Base-by-base conservation (phyloP, 2,888 invertebrate species). In the Tetrapedia diversipes region DNA sequence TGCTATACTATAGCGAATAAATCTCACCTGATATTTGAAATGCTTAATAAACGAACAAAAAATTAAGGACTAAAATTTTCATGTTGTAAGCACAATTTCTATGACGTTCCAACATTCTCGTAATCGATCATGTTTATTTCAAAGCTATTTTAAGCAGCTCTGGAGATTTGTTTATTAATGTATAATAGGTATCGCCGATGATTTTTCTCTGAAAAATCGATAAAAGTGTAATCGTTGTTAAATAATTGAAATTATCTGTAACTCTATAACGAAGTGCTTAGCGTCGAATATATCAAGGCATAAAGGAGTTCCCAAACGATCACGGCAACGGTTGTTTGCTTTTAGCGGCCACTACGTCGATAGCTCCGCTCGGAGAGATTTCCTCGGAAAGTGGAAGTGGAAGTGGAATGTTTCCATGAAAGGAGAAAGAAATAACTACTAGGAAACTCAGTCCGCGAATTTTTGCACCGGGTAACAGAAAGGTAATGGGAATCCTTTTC, bases 291-390 rank as follows among this genome's bases (percentile, higher is more conserved):
- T 47, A 54, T 47, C 54, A 19, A 59, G 32, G 19, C 39, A 41
- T 45, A 59, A 72, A 59, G 19, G 39, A 47, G 19, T 34, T 51
- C 37, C n/a, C 29, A 32, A 74, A 73, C 57, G 73, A 72, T 64
- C 43, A 39, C 19, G 8, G 19, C 74, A 41, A 57, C 45, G 64
- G 73, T 59, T 74, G 64, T 74, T 74, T 72, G 74, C 74, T 73
- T 74, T 74, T 74, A 74, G 51, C 74, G 16, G 73, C 24, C 24
- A 45, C 63, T 49, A 45, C 34, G 49, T 45, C 32, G 73, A 72
- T 72, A 72, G 51, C 32, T 39, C 43, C 24, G 43, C 7, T 49
- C 51, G 73, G 57, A 14, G 57, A 37, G 63, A 59, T 51, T 72
- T 72, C 43, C 43, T 8, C 29, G 19, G 19, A 57, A n/a, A n/a